Evolutionary conservation across 2,797 vertebrate genomes (phyloP).

Genomic region (Labeo calbasu): DNA sequence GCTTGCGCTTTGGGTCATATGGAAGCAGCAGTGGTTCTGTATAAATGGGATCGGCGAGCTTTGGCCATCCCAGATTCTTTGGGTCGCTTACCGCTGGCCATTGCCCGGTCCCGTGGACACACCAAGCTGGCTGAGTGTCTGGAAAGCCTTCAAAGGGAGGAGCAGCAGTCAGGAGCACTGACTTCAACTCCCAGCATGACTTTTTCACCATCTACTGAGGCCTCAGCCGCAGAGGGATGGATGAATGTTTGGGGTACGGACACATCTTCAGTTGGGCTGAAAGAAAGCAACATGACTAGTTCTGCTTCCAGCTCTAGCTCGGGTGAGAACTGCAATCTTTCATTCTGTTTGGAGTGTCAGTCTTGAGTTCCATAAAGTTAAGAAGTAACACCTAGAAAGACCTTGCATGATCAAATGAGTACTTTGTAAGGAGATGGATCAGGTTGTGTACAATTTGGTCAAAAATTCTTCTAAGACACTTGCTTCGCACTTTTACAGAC

Average conservation of each 20-base stretch:
- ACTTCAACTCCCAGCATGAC: slow-evolving; percentile 70
- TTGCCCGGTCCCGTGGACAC: slow-evolving; percentile 93
- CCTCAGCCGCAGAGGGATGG: slow-evolving; percentile 82
- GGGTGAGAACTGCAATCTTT: slow-evolving; percentile 75
- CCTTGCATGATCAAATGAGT: not conserved
- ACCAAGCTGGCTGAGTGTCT: slow-evolving; percentile 94
- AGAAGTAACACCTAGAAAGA: not conserved
- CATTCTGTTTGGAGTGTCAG: not conserved
- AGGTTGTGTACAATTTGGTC: not conserved
- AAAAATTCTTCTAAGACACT: not conserved
- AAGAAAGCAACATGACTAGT: slow-evolving; percentile 77
- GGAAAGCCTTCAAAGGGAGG: slow-evolving; percentile 91
- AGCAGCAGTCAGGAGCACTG: slow-evolving; percentile 64
- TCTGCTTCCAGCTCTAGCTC: slow-evolving; percentile 81
- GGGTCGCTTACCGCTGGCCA: slow-evolving; percentile 91
- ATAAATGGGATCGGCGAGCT: slow-evolving; percentile 96
- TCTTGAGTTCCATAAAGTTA: not conserved
- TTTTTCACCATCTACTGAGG: slow-evolving; percentile 83
- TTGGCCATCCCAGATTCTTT: slow-evolving; percentile 96
- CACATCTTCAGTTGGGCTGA: slow-evolving; percentile 79
- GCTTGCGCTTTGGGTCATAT: slow-evolving; percentile 94
- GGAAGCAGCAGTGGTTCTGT: slow-evolving; percentile 92
- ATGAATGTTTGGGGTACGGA: slow-evolving; percentile 88
- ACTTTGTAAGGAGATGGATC: not conserved
- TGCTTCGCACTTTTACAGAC: slow-evolving; percentile 74